Evolutionary conservation across 2,113 vertebrate species (phyloP).

Genomic region (Tauraco erythrolophus): DNA sequence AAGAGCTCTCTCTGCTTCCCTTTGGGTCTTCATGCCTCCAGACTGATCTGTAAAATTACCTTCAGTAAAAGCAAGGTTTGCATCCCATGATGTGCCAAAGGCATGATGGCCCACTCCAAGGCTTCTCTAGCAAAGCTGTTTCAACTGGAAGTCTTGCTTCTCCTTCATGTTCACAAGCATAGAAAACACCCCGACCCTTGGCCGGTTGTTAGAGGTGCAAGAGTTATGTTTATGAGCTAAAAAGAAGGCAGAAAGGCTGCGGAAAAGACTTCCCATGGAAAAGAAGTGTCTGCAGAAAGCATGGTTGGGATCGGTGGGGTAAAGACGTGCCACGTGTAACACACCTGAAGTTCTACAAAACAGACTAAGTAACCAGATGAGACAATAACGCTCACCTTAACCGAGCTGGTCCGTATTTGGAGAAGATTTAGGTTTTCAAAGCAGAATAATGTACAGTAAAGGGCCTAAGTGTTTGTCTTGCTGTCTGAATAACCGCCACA

Average conservation of each 20-base stretch:
- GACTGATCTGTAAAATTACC: background rate
- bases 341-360: accelerated
- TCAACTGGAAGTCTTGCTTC: constrained; percentile 11
- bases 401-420: background rate
- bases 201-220: background rate
- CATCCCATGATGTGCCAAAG: background rate
- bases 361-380: accelerated
- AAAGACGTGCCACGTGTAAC: background rate
- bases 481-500: background rate
- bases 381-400: background rate
- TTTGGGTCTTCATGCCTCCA: background rate
- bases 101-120: accelerated
- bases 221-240: accelerated
- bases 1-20: background rate
- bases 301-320: accelerated
- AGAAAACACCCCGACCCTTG: background rate
- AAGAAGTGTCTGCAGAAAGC: background rate
- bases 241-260: background rate
- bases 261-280: background rate
- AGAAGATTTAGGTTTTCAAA: background rate
- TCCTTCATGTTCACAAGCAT: background rate
- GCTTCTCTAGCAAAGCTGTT: background rate
- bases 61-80: background rate
- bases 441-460: background rate
- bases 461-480: background rate